Base-by-base conservation (phyloP, 2,797 vertebrate genomes). In the Microhierax caerulescens region DNA sequence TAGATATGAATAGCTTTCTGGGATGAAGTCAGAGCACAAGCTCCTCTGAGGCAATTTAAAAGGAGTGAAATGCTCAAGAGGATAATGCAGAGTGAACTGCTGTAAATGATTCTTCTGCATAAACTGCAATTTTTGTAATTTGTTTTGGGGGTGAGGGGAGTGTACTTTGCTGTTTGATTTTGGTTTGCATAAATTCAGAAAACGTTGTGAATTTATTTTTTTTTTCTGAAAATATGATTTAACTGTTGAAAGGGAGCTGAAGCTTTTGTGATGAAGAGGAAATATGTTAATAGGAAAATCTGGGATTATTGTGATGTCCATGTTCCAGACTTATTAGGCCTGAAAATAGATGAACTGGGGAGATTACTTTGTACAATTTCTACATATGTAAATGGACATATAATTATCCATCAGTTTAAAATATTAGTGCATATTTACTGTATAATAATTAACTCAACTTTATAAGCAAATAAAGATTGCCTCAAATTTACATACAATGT, bases 401-500 rank as follows among this genome's bases (percentile, higher is more conserved):
- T 69, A 96, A 94, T 97, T 96, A 94, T 93, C 54, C 91, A 95
- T 73, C 36, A 34, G 54, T 79, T 77, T 83, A 80, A 95, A 96
- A 92, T 95, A 97, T 93, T 97, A 96, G 63, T 75, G 65, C 43
- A 30, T 91, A 86, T 97, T 98, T 98, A 97, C 95, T 97, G 95
- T 96, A 85, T 94, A 97, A 97, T 97, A 97, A 98, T 94, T 97
- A 97, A 97, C 96, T 98, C 65, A 70, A 93, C 97, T 97, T 97
- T 96, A 95, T 97, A 98, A 98, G 96, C 96, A 96, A 97, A 98
- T 98, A 96, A 97, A 98, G 97, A 98, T 98, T 97, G 97, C 93
- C 85, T 96, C 90, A 96, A 98, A 98, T 98, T 98, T 98, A 96
- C 98, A 98, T 98, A 98, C 97, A 97, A 96, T 97, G 96, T 97